A percentile compares a stretch with the other conserved stretches of the same genome.
These are phyloP conservation scores for Gallinago paraguaiae DNA, from an alignment of 2,113 vertebrate genomes.

Conservation along the genomic window DNA sequence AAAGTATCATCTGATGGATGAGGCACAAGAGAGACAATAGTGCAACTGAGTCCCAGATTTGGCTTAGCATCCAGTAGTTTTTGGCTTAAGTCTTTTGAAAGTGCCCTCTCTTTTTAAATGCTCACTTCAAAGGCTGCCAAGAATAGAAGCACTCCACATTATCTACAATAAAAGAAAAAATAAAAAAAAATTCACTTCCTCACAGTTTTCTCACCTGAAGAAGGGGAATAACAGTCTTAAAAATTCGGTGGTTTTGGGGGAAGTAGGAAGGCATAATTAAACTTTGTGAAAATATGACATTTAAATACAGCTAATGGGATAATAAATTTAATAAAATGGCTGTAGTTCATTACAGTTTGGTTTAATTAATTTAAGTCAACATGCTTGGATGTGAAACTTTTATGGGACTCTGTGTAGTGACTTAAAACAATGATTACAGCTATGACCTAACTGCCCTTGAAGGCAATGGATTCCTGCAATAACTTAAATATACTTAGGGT, in stretches of 20 bases:
- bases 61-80: neutral
- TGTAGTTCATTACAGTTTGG: neutral
- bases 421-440: neutral
- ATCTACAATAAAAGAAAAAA: neutral
- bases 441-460: neutral
- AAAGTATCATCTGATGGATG: neutral
- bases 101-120: neutral
- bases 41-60: neutral
- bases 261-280: neutral
- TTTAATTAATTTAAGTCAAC: conserved; percentile 14
- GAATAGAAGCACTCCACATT: neutral
- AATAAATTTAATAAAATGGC: neutral
- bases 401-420: neutral
- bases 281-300: neutral
- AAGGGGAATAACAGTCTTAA: neutral
- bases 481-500: neutral
- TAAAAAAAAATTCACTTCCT: neutral
- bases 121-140: neutral
- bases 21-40: neutral
- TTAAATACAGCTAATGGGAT: neutral
- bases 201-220: neutral
- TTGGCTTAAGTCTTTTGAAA: neutral
- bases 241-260: neutral
- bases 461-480: neutral
- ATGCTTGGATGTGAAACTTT: neutral